Base-by-base conservation (phyloP, 2,888 invertebrate genomes). In the Phyllotreta cruciferae region DNA sequence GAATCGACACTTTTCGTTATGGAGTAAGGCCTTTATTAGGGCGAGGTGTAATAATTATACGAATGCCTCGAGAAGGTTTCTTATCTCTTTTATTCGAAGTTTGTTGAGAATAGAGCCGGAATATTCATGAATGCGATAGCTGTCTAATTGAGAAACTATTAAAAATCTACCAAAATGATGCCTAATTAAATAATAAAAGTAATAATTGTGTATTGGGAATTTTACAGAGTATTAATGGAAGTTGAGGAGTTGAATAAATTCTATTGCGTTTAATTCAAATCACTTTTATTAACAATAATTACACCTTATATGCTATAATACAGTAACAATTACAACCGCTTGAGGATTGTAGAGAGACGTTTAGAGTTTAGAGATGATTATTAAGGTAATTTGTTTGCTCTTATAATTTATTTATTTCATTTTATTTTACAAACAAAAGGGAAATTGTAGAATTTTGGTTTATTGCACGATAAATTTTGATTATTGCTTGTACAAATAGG, bases 271-370 rank as follows among this genome's bases (percentile, higher is more conserved):
- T 24, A 24, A 24, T 24, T 24, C 24, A 24, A 55, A 41, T 42
- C 14, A 34, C 44, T 60, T 37, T 60, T 60, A 56, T 60, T 37
- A 61, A 64, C 61, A 57, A 56, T 64, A 64, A 61, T 64, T 61
- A 61, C 60, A 64, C 57, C 49, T 60, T 64, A 64, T 24, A 42
- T 24, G 24, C 55, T 61, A 60, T 44, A 39, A 42, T 64, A 61
- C 56, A 64, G 42, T 60, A 44, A 56, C 56, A 35, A 49, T 24
- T 52, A 60, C 44, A 58, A 50, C 42, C 39, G 45, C 42, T 50
- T 38, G 44, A 58, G 38, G 24, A 57, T 52, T 42, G 10, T 44
- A 50, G 14, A 56, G 34, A 39, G 14, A 57, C 45, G 13, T 49
- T 57, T 50, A 24, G 24, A 24, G 13, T 49, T 57, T 50, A 24